Base-by-base conservation (phyloP, 2,797 vertebrate species). In the Lerista edwardsae region DNA sequence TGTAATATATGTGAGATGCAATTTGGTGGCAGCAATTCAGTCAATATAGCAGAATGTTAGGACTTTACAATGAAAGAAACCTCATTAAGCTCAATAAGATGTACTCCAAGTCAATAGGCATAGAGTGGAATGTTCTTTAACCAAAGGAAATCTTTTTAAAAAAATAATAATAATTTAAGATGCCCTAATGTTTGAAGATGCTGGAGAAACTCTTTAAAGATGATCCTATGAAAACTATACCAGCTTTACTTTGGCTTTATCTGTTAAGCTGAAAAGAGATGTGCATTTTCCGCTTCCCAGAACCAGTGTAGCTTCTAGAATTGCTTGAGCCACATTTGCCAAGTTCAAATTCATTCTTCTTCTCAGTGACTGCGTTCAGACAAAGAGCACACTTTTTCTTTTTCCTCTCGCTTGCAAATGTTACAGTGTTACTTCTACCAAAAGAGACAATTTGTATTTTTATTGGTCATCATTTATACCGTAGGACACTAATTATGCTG, bases 391-490 rank as follows among this genome's bases (percentile, higher is more conserved):
- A 74, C 65, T 74, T 82, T 81, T 55, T 87, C 84, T 29, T 4
- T 0, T 89, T 92, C 44, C 8, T 75, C 27, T 0, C 27, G 25
- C 31, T 80, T 80, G 3, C 31, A 84, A 82, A 59, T 86, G 75
- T 6, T 31, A 73, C 83, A 36, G 41, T 10, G 1, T 29, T 91
- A 88, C 19, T n/a, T 82, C n/a, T 21, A 87, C 69, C 3, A 27
- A 88, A 76, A 86, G 5, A 62, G 2, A 62, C 1, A 79, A 72
- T 88, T 85, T 90, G 55, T n/a, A 10, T 71, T 88, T 87, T 80
- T 91, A 82, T 80, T 80, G 36, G 1, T 86, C 71, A 71, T 1
- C 55, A 88, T 83, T 86, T 44, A 39, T 69, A 47, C 1, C 29
- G 67, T 47, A 84, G 91, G 83, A 0, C 0, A 3, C 2, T 64